Conservation (phyloP, 2,797 vertebrate species). For the Falco rusticolus region DNA sequence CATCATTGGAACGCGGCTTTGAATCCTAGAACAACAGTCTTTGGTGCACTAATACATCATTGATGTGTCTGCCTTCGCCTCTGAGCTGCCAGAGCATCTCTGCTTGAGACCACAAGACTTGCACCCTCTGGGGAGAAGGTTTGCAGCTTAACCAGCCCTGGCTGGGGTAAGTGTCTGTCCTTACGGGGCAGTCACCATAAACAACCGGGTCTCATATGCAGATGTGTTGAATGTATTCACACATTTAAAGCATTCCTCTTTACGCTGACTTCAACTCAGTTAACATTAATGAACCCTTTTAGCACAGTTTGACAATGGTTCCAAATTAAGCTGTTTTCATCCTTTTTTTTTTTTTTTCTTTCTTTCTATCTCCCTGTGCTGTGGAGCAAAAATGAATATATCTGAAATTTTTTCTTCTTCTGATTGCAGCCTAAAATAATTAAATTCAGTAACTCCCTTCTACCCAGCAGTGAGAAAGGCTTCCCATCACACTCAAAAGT, state of each 20-base stretch:
- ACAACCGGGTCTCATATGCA: not conserved
- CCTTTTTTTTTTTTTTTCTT: not conserved
- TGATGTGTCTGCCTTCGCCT: conserved; percentile 23
- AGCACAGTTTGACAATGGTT: not conserved
- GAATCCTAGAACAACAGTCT: conserved; percentile 29
- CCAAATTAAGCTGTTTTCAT: not conserved
- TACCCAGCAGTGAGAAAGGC: not conserved
- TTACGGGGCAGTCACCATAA: not conserved
- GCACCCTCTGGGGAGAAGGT: not conserved
- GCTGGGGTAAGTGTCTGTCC: not conserved
- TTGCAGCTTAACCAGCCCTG: not conserved
- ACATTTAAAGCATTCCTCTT: not conserved
- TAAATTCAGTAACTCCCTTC: not conserved
- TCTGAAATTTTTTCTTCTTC: not conserved
- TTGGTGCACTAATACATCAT: conserved; percentile 38
- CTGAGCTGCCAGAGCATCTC: not conserved
- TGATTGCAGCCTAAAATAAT: not conserved
- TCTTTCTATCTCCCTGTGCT: not conserved
- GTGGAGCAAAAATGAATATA: not conserved
- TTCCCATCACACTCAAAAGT: not conserved
- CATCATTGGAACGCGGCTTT: not conserved
- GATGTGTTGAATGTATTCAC: not conserved
- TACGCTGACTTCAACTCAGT: not conserved
- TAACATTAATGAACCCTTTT: not conserved
- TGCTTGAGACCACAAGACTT: not conserved